phyloP scores from a whole-genome alignment of 2,797 vertebrate genomes.

The Vultur gryphus region DNA sequence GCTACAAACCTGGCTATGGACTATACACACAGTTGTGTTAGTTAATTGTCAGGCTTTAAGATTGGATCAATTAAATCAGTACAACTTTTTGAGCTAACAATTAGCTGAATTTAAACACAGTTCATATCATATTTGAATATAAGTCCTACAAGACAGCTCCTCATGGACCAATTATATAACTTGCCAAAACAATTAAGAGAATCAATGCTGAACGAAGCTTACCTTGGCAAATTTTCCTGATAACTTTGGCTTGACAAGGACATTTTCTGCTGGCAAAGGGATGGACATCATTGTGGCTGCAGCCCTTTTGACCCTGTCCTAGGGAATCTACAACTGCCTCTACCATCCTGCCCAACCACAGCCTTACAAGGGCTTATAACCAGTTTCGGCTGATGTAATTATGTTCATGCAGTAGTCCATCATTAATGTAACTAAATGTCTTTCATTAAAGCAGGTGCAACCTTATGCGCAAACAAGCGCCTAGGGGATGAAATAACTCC shows the following conservation, averaged over 20 bases:
- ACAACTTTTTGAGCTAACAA: neutral
- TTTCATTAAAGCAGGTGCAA: constrained; percentile 43
- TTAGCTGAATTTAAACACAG: neutral
- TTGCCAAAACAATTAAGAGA: neutral
- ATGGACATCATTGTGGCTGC: constrained; percentile 14
- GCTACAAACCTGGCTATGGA: neutral
- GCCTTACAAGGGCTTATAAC: neutral
- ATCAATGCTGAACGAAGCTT: neutral
- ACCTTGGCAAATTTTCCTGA: neutral
- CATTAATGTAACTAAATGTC: constrained; percentile 35
- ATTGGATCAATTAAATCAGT: neutral
- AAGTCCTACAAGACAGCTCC: neutral
- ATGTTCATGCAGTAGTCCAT: neutral
- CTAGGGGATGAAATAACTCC: constrained; percentile 56
- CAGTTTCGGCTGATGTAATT: constrained; percentile 43
- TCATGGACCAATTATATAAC: neutral
- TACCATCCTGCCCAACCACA: neutral
- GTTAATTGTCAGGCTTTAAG: neutral
- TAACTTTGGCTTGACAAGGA: constrained; percentile 28
- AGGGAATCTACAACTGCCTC: constrained; percentile 7
- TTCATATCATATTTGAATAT: neutral
- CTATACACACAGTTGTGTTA: neutral
- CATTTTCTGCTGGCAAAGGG: constrained; percentile 46
- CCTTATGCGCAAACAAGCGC: constrained; percentile 17
- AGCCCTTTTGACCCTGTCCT: constrained; percentile 40